Base-by-base conservation (phyloP, 1,140 invertebrate species). In the Drosophila saltans region DNA sequence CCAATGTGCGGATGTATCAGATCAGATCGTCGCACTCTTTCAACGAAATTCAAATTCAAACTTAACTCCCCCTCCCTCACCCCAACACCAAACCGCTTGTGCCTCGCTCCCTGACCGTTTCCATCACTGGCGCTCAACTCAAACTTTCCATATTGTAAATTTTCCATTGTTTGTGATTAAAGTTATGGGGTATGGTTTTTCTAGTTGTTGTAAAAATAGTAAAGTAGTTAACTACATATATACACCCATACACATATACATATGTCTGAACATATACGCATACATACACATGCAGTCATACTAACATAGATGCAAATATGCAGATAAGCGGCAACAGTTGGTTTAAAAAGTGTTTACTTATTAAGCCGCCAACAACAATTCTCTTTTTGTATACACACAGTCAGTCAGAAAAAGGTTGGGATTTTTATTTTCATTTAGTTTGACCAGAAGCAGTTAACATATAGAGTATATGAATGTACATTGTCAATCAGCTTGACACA, bases 141-240 rank as follows among this genome's bases (percentile, higher is more conserved):
- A 24, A 52, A 80, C 82, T 82, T 82, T 88, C 79, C 80, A 82
- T 83, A 77, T 74, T 86, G 76, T 80, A 88, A 80, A 74, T 88
- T 86, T 85, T 88, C 83, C 83, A 86, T 86, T 86, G 80, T 86
- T 72, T 76, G 72, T 68, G 77, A 83, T 86, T 86, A 80, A 62
- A 86, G 80, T 80, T 85, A 45, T 71, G 60, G 74, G 65, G 61
- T 68, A 75, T 52, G 28, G 59, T 76, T 41, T 75, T 59, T 52
- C 8, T 26, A 10, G 36, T 30, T 62, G 41, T 55, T 71, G 24
- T 72, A 11, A 41, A 60, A 66, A 60, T 74, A 59, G n/a, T 5
- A 43, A 9, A 30, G 39, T 26, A 64, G 10, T 70, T 62, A 62
- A 24, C 33, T 55, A 62, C 58, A 45, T 60, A 61, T 67, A 21